Percentiles rank a stretch among this genome's conserved stretches.
Conservation (phyloP, 2,113 vertebrate genomes). For the Odontesthes bonariensis region DNA sequence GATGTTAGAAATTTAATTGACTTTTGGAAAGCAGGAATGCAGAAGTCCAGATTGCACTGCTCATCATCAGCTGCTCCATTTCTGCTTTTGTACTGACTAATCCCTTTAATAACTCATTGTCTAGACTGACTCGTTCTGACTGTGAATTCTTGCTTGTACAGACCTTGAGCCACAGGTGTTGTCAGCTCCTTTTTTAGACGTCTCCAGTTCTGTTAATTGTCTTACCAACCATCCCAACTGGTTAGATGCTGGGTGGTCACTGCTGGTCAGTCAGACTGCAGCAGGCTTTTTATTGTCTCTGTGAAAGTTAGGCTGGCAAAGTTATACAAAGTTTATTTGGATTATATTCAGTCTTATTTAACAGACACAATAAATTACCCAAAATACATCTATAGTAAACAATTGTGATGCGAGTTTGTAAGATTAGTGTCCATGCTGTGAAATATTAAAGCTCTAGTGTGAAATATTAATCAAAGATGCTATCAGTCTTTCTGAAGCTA, state of each 20-base stretch:
- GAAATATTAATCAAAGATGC: constrained; percentile 7
- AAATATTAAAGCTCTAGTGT: neutral
- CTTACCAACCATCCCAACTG: neutral
- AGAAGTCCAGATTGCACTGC: neutral
- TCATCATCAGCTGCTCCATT: constrained; percentile 44
- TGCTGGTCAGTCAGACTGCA: neutral
- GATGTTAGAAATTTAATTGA: neutral
- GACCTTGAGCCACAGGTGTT: constrained; percentile 45
- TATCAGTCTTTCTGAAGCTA: constrained; percentile 15
- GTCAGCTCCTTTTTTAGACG: constrained; percentile 3
- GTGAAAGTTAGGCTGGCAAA: neutral
- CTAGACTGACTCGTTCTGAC: constrained; percentile 42
- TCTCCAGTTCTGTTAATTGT: constrained; percentile 21
- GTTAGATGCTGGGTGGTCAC: constrained; percentile 48
- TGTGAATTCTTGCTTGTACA: constrained; percentile 6
- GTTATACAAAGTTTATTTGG: neutral
- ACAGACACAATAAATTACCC: too few species aligned
- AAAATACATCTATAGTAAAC: too few species aligned
- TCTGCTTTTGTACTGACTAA: constrained; percentile 25
- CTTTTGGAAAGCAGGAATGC: too few species aligned
- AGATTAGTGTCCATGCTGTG: neutral
- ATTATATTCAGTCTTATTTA: too few species aligned
- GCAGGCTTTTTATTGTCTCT: neutral
- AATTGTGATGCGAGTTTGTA: too few species aligned
- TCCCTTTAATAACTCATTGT: constrained; percentile 48